Conservation (phyloP, 1,140 invertebrate genomes). For the Pseudomyrmex dendroicus region DNA sequence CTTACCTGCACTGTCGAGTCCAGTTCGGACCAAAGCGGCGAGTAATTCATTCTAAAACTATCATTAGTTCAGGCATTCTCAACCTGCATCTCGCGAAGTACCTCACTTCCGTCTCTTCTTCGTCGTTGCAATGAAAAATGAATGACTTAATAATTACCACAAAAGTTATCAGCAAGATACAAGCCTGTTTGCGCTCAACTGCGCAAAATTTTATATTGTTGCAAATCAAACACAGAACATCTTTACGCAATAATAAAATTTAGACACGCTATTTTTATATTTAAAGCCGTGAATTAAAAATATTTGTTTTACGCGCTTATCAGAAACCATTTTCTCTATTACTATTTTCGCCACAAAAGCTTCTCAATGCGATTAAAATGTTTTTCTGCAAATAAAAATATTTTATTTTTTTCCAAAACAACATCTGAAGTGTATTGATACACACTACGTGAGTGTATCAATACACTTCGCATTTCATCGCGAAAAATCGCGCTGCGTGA, state of each 20-base stretch:
- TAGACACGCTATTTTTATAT: neutral
- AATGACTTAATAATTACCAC: neutral
- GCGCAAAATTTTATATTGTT: neutral
- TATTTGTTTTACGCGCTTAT: no score
- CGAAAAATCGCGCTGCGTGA: neutral
- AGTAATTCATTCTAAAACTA: slow-evolving; percentile 41
- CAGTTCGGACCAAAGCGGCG: neutral
- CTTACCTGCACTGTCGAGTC: neutral
- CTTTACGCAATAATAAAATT: slow-evolving; percentile 11
- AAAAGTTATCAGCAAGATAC: neutral
- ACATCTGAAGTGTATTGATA: no score
- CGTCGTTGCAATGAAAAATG: neutral
- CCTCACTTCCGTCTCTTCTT: neutral
- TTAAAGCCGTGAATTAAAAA: no score
- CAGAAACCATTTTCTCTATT: neutral
- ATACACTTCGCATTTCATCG: neutral
- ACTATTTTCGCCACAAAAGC: neutral
- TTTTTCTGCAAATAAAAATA: neutral
- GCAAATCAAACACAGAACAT: neutral
- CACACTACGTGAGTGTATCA: neutral
- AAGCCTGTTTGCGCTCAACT: neutral
- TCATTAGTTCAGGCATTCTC: slow-evolving; percentile 39
- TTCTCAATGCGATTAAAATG: neutral
- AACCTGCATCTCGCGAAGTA: neutral
- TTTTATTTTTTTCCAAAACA: neutral